Percentiles rank a stretch among this genome's conserved stretches.
phyloP scores from a whole-genome alignment of 2,888 invertebrate species.

The Lasioglossum malachurum region DNA sequence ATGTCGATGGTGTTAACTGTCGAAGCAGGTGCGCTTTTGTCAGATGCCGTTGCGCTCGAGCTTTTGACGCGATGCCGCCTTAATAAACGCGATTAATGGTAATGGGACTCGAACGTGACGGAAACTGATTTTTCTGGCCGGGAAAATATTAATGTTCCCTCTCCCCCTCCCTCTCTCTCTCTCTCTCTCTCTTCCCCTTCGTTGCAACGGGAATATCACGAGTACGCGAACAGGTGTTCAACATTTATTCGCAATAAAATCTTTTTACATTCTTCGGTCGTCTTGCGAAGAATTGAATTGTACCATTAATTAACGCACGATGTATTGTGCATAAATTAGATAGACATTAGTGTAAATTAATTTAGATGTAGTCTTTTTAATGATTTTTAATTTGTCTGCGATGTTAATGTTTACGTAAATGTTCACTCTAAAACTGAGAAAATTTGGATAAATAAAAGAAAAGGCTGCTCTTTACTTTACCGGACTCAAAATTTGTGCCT shows the following conservation, averaged over 20 bases:
- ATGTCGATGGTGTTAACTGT: constrained; percentile 71
- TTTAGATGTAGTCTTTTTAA: not conserved
- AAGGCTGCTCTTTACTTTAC: no score
- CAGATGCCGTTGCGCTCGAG: constrained; percentile 35
- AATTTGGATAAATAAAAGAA: no score
- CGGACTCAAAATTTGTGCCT: no score
- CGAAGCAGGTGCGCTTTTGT: constrained; percentile 76
- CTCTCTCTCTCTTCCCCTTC: not conserved
- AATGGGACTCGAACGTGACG: constrained; percentile 28
- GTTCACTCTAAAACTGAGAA: no score
- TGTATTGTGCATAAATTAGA: no score
- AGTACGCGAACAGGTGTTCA: not conserved
- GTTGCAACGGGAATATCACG: not conserved
- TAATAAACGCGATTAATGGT: constrained; percentile 47
- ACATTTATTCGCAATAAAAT: not conserved
- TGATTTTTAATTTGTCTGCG: no score
- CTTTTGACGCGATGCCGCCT: constrained; percentile 50
- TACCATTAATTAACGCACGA: not conserved
- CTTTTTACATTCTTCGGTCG: not conserved
- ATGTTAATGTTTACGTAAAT: no score
- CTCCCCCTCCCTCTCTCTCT: not conserved
- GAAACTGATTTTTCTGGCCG: not conserved
- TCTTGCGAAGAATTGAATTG: not conserved
- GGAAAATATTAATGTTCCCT: constrained; percentile 25
- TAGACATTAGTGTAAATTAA: not conserved